Evolutionary conservation across 2,797 vertebrate genomes (phyloP), one percentile per base, ranked within the genome.

Genomic region (Arnoldichthys spilopterus): DNA sequence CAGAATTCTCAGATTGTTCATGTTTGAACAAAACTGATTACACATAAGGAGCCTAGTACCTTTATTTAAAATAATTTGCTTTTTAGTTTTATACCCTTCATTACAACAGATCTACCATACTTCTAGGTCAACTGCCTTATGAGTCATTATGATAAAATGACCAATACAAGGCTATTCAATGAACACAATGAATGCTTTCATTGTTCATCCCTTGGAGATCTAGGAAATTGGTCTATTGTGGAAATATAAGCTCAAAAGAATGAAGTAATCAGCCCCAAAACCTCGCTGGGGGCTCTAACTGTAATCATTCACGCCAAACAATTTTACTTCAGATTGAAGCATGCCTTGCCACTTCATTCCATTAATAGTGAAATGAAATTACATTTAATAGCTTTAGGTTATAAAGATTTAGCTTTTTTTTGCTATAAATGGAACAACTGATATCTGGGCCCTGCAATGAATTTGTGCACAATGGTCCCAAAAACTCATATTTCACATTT

Each of bases 71-170:
- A 37, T 3, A 3, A 37, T 47, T 47, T n/a, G n/a, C 45, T 47
- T 47, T 13, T 11, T 11, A 51, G 59, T 34, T 34, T 34, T 34
- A 32, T 18, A 20, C 20, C 5, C 15, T 20, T 20, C 15, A 7
- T 6, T 62, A 34, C 30, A 62, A 62, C 30, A 66, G n/a, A 66
- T 9, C 37, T 34, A 40, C 26, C 63, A 22, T 20, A 78, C 18
- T 18, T 13, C 11, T 53, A 45, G 59, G 49, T 62, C 34, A 71
- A 77, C 8, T 51, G 77, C 20, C 76, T 72, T 28, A 16, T 63
- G 66, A 77, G 43, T 62, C 67, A 72, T 56, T 22, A 5, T 16
- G 69, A 26, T 20, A 40, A 72, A 26, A 30, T 43, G 18, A 58
- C 49, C 26, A 66, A 64, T 30, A 61, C 13, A 24, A 1, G 30